Evolutionary conservation across 2,888 invertebrate species (phyloP), one percentile per base, ranked within the genome.

Genomic region (Abscondita cerata): DNA sequence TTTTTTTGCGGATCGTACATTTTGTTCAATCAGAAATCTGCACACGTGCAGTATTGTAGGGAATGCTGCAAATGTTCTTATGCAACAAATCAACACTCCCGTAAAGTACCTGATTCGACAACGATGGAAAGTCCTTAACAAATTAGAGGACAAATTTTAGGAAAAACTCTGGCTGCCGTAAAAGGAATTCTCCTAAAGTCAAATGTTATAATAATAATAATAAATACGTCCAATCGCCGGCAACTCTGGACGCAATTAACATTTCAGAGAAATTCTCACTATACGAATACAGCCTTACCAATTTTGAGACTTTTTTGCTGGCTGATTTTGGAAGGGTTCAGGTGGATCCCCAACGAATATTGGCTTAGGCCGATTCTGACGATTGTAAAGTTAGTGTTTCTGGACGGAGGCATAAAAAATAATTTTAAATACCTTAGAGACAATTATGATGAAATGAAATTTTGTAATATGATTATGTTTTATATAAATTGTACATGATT

Each of bases 281-380:
- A 18, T 52, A 52, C 16, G 52, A 52, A 12, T 52, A 36, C 36
- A 52, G 52, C 15, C 34, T 36, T 8, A 36, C 36, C 13, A 34
- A 34, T 36, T 52, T 52, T 11, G 52, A 52, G 38, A 25, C 12
- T 16, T 52, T 34, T 52, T 20, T 51, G 11, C 25, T 51, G 16
- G 51, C 51, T 9, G 51, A 51, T 51, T 51, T 34, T 31, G 51
- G 33, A 51, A 15, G 15, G 33, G 16, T 33, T 33, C 31, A 51
- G 19, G 9, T 34, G 31, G 52, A 52, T 19, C 16, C 52, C 34
- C 34, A 34, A n/a, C 16, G 52, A 52, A 52, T 52, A 16, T 52
- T 52, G 33, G n/a, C n/a, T n/a, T n/a, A n/a, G n/a, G n/a, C n/a
- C n/a, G n/a, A n/a, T n/a, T n/a, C n/a, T n/a, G n/a, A n/a, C n/a